Percentiles rank a stretch among this genome's conserved stretches.
These are phyloP conservation scores for Chionoecetes opilio DNA, from an alignment of 1,140 invertebrate genomes.

Conservation along the genomic window DNA sequence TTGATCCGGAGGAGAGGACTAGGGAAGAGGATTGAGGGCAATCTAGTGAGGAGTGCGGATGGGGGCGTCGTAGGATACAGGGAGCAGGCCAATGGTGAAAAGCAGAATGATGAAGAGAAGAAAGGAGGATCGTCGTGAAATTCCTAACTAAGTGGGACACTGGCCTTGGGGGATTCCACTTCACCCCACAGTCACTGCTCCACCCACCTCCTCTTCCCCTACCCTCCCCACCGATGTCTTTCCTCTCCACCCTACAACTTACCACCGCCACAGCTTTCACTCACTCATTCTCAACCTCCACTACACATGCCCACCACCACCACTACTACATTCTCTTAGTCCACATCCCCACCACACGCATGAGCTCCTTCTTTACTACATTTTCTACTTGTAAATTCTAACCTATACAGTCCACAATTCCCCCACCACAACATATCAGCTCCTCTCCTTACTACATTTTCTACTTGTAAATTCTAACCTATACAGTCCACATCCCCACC, in stretches of 20 bases:
- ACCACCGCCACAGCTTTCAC: not conserved
- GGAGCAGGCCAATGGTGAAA: not conserved
- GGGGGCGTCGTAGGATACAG: not conserved
- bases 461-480: too few relatives aligned
- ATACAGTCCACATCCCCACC: too few relatives aligned
- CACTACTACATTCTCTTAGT: too few relatives aligned
- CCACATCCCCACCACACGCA: too few relatives aligned
- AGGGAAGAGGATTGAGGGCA: not conserved
- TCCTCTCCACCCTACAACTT: not conserved
- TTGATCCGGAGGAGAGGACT: too few relatives aligned
- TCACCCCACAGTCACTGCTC: slow-evolving; percentile 13
- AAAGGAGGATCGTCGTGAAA: slow-evolving; percentile 6
- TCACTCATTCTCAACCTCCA: not conserved
- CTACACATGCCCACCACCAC: not conserved
- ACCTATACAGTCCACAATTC: not conserved
- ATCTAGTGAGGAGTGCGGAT: not conserved
- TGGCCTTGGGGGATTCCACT: slow-evolving; percentile 12
- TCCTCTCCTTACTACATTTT: too few relatives aligned
- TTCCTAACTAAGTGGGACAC: slow-evolving; percentile 19
- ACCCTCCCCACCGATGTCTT: too few relatives aligned
- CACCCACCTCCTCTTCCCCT: not conserved
- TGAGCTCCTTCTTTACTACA: too few relatives aligned
- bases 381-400: too few relatives aligned
- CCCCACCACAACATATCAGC: not conserved
- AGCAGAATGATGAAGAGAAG: not conserved